Conservation (phyloP, 2,888 invertebrate genomes). For the Lottia scabra region DNA sequence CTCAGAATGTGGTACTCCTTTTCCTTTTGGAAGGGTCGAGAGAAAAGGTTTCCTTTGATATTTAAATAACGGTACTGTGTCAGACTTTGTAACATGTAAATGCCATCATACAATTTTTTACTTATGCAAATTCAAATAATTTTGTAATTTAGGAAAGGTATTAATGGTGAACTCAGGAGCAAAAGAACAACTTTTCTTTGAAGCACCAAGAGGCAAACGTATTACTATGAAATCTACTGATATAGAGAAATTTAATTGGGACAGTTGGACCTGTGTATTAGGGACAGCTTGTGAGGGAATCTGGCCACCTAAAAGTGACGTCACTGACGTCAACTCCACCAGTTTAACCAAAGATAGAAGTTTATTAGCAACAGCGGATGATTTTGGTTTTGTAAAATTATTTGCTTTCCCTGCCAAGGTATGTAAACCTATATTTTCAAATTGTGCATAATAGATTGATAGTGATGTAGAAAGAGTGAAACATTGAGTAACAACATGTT, state of each 20-base stretch:
- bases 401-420: slow-evolving; percentile 70
- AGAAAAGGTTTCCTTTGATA: too few species aligned
- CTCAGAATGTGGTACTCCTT: too few species aligned
- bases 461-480: too few species aligned
- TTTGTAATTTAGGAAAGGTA: slow-evolving; percentile 57
- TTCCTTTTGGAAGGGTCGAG: too few species aligned
- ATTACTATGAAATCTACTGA: slow-evolving; percentile 63
- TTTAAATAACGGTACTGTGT: too few species aligned
- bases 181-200: slow-evolving; percentile 69
- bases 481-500: too few species aligned
- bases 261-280: slow-evolving; percentile 69
- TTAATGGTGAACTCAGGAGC: slow-evolving; percentile 69
- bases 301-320: slow-evolving; percentile 70
- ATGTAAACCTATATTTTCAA: too few species aligned
- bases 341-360: slow-evolving; percentile 60
- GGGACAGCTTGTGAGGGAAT: slow-evolving; percentile 69
- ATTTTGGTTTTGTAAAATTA: slow-evolving; percentile 70
- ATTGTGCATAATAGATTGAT: too few species aligned
- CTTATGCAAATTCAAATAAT: too few species aligned
- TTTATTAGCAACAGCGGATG: slow-evolving; percentile 69
- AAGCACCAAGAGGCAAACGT: slow-evolving; percentile 69
- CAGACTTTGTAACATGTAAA: too few species aligned
- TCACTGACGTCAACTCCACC: slow-evolving; percentile 70
- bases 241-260: slow-evolving; percentile 67
- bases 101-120: too few species aligned